These are phyloP conservation scores for Caenorhabditis wallacei DNA, from an alignment of 2,888 invertebrate genomes.

Conservation along the genomic window DNA sequence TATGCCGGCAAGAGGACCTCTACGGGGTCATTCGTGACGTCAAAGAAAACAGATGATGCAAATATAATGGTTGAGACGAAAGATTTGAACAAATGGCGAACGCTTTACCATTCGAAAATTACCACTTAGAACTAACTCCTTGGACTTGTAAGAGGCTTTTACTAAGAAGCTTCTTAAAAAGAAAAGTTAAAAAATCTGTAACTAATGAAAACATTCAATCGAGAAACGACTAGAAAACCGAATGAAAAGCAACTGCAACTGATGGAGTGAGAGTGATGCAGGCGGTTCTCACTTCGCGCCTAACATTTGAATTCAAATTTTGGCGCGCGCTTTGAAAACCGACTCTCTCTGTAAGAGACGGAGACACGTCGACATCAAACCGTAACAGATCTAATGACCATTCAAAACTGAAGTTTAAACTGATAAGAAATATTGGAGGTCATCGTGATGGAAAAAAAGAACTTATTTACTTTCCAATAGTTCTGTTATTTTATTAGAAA, in stretches of 20 bases:
- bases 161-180: too few relatives aligned
- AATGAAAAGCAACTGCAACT: neutral
- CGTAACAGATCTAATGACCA: neutral
- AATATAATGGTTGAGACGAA: conserved; percentile 11
- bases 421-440: too few relatives aligned
- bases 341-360: too few relatives aligned
- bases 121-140: neutral
- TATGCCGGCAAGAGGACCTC: neutral
- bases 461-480: too few relatives aligned
- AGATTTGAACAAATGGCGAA: conserved; percentile 1
- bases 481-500: too few relatives aligned
- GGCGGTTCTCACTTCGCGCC: conserved; percentile 30
- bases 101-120: neutral
- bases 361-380: neutral
- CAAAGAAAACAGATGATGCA: conserved; percentile 30
- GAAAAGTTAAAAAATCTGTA: too few relatives aligned
- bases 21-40: conserved; percentile 38
- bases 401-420: too few relatives aligned
- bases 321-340: conserved; percentile 26
- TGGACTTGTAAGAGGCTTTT: too few relatives aligned
- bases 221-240: neutral
- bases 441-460: too few relatives aligned
- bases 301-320: conserved; percentile 30
- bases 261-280: neutral
- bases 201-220: neutral